Base-by-base conservation (phyloP, 2,888 invertebrate genomes). In the Agonopterix alstromeriana region DNA sequence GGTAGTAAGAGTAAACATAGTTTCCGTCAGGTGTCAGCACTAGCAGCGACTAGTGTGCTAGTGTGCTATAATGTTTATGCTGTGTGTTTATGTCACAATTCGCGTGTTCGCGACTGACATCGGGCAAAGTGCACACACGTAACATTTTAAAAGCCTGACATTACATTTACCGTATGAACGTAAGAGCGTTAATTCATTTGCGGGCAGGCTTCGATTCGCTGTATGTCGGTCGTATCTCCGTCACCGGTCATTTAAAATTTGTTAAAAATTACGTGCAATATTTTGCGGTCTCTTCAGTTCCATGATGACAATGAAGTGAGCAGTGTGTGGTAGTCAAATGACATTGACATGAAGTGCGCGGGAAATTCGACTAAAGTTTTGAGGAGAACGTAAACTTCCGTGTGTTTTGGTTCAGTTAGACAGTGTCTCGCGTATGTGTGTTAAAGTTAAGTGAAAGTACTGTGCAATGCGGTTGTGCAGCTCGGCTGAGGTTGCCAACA, bases 301-400 rank as follows among this genome's bases (percentile, higher is more conserved):
- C n/a, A n/a, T n/a, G 38, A 27, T 27, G 27, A 27, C 27, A 27
- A 27, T 49, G 55, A 55, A 59, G 59, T 55, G 53, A 60, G 49
- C 52, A 5, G 9, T 3, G 38, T n/a, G 10, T n/a, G n/a, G 38
- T 9, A 38, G 38, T 42, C 59, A 55, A 63, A 57, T 75, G 79
- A 80, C 74, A 74, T 74, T 84, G 78, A 82, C 80, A 76, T 73
- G 68, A 59, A 65, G 61, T 58, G 67, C 73, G 84, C 84, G 85
- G 78, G 80, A 81, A 75, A 64, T 81, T 83, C 53, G 53, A 79
- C 51, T 55, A 49, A 52, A 42, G 48, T 52, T 55, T 56, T 54
- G 40, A 27, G 41, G 14, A 38, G 8, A 17, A n/a, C 8, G 42
- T 36, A 36, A 12, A 43, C 17, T 46, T 43, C 36, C 50, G 49